phyloP scores from a whole-genome alignment of 1,140 invertebrate species.

The Eulimnadia texana region DNA sequence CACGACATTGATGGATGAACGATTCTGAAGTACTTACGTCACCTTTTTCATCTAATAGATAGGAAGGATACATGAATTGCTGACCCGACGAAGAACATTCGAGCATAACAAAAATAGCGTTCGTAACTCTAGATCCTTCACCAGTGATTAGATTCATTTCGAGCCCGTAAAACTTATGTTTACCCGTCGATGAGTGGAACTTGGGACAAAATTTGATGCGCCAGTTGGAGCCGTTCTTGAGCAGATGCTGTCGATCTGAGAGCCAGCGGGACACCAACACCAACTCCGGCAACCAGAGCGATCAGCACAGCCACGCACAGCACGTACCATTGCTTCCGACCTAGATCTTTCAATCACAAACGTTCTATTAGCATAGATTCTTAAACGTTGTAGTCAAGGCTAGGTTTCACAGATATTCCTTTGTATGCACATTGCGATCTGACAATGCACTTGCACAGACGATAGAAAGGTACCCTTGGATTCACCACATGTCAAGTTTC shows the following conservation, averaged over 20 bases:
- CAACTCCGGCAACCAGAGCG: slow-evolving; percentile 32
- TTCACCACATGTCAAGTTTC: too few relatives aligned
- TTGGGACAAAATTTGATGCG: slow-evolving; percentile 40
- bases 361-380: not conserved
- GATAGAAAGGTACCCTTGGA: too few relatives aligned
- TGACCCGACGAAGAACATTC: too few relatives aligned
- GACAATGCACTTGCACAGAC: too few relatives aligned
- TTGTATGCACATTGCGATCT: not conserved
- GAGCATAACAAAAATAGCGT: too few relatives aligned
- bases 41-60: too few relatives aligned
- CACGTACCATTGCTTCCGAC: slow-evolving; percentile 27
- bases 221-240: slow-evolving; percentile 36
- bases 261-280: slow-evolving; percentile 33
- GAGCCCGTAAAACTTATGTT: slow-evolving; percentile 17
- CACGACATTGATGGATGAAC: too few relatives aligned
- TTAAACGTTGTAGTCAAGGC: not conserved
- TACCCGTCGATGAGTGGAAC: slow-evolving; percentile 52
- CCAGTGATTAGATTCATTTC: not conserved
- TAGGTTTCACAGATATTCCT: too few relatives aligned
- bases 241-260: slow-evolving; percentile 29
- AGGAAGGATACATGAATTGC: too few relatives aligned
- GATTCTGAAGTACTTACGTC: too few relatives aligned
- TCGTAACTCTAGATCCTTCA: too few relatives aligned
- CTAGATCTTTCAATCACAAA: not conserved
- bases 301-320: slow-evolving; percentile 32